phyloP scores from a whole-genome alignment of 2,797 vertebrate species.

The Prionace glauca region DNA sequence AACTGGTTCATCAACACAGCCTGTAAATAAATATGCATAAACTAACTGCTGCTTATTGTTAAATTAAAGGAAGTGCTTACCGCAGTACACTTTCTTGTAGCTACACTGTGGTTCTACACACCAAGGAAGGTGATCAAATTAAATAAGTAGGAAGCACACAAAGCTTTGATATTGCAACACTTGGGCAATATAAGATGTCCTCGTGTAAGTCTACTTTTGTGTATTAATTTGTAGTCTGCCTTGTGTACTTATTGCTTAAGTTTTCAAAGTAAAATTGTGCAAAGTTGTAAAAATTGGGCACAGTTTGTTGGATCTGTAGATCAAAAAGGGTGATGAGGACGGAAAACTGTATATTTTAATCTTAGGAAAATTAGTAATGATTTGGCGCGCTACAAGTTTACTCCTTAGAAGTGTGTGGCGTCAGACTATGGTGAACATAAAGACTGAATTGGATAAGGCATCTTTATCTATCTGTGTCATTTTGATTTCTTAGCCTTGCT shows the following conservation, averaged over 20 bases:
- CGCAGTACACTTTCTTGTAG: constrained; percentile 1
- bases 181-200: not conserved
- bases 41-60: not conserved
- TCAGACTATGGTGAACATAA: not conserved
- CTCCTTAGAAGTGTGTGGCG: not conserved
- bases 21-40: not conserved
- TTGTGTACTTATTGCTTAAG: not conserved
- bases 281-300: not conserved
- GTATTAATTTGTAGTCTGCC: not conserved
- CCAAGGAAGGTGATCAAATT: not conserved
- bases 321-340: not conserved
- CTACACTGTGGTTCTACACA: constrained; percentile 20
- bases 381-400: not conserved
- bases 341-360: not conserved
- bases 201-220: not conserved
- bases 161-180: not conserved
- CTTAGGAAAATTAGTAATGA: not conserved
- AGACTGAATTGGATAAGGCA: not conserved
- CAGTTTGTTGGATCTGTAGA: not conserved
- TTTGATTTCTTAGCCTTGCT: not conserved
- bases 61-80: constrained; percentile 10
- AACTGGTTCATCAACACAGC: not conserved
- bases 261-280: not conserved
- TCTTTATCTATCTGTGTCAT: not conserved
- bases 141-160: constrained; percentile 7